Conservation (phyloP, 1,140 invertebrate genomes). For the Pararge aegeria region DNA sequence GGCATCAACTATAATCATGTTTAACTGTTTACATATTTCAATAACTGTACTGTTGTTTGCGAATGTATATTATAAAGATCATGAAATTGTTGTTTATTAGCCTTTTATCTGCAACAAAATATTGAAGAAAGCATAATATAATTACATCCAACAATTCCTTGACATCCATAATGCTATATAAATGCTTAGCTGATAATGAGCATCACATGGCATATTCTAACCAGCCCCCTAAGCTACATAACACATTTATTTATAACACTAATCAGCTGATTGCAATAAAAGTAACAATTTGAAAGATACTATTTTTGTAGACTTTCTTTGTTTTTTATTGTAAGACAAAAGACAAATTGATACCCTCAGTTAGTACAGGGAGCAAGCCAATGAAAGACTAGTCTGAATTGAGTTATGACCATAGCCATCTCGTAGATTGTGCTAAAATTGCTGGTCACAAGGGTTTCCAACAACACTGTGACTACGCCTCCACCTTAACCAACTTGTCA, state of each 20-base stretch:
- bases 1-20: neutral
- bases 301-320: neutral
- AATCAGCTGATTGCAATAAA: too few relatives aligned
- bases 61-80: too few relatives aligned
- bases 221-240: too few relatives aligned
- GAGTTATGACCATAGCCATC: conserved; percentile 75
- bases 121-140: too few relatives aligned
- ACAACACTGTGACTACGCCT: conserved; percentile 52
- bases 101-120: too few relatives aligned
- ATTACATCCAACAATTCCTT: too few relatives aligned
- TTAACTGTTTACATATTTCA: neutral
- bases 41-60: neutral
- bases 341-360: conserved; percentile 64
- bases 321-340: neutral
- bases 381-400: conserved; percentile 81
- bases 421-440: conserved; percentile 78
- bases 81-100: too few relatives aligned
- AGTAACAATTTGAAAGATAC: too few relatives aligned
- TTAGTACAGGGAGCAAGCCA: conserved; percentile 59
- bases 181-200: too few relatives aligned
- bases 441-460: conserved; percentile 77
- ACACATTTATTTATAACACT: too few relatives aligned
- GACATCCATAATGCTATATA: too few relatives aligned
- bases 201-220: too few relatives aligned
- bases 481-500: conserved; percentile 42